A percentile compares a stretch with the other conserved stretches of the same genome.
Evolutionary conservation across 1,140 invertebrate species (phyloP).

Genomic region (Drosophila ironensis): DNA sequence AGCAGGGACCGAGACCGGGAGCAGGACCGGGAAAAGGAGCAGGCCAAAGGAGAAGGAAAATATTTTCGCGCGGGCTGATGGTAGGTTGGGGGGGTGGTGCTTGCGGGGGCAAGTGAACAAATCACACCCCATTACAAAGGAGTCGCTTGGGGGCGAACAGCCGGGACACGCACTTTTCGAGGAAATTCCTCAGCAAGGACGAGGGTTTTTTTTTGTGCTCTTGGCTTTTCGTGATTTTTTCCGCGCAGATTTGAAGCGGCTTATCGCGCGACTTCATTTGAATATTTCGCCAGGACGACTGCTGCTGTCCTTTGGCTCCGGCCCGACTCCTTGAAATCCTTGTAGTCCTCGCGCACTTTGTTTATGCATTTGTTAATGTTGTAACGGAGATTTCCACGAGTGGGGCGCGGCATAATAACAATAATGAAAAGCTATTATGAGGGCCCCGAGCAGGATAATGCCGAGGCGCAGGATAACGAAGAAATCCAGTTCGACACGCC

Average conservation of each 20-base stretch:
- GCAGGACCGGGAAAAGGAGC: conserved; percentile 1
- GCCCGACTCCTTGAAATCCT: background rate
- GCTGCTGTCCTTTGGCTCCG: background rate
- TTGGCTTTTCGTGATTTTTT: conserved; percentile 10
- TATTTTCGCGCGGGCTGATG: conserved; percentile 61
- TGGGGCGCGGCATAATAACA: conserved; percentile 74
- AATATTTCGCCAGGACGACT: conserved; percentile 51
- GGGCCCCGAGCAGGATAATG: conserved; percentile 55
- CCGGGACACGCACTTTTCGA: conserved; percentile 37
- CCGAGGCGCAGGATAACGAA: conserved; percentile 33
- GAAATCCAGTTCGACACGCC: conserved; percentile 61
- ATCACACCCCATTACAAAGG: conserved; percentile 79
- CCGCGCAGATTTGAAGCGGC: conserved; percentile 75
- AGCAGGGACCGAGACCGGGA: too few species aligned
- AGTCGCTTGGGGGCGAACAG: background rate
- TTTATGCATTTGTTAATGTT: conserved; percentile 81
- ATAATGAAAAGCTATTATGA: conserved; percentile 82
- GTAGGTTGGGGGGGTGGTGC: too few species aligned
- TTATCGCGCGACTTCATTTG: conserved; percentile 81
- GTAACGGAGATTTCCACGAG: conserved; percentile 80
- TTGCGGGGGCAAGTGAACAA: conserved; percentile 74
- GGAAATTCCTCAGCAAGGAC: conserved; percentile 51
- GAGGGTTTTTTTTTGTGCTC: background rate
- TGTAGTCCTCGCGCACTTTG: conserved; percentile 44
- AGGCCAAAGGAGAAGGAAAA: conserved; percentile 52